Evolutionary conservation across 2,797 vertebrate genomes (phyloP).

Genomic region (Pseudomugil gertrudae): DNA sequence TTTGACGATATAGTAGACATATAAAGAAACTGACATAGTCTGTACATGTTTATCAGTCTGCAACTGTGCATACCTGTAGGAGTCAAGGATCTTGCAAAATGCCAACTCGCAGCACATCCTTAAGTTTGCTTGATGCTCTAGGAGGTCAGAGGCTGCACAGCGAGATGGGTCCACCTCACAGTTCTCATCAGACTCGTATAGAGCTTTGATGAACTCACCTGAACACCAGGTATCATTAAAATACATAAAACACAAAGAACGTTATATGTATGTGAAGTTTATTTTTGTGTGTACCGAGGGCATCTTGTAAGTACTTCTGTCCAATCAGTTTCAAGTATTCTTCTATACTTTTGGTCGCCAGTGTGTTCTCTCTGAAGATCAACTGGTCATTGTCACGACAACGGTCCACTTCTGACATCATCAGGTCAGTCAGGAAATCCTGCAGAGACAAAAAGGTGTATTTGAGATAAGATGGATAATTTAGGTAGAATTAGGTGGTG

Average conservation of each 20-base stretch:
- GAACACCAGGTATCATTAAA: background rate
- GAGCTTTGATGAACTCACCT: slow-evolving; percentile 97
- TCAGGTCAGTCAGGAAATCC: slow-evolving; percentile 96
- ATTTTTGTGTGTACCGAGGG: slow-evolving; percentile 84
- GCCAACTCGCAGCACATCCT: slow-evolving; percentile 98
- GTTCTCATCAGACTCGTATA: slow-evolving; percentile 98
- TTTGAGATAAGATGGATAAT: too few relatives aligned
- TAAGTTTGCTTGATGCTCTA: slow-evolving; percentile 93
- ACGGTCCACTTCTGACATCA: slow-evolving; percentile 97
- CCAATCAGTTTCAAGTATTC: slow-evolving; percentile 96
- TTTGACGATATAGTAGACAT: background rate
- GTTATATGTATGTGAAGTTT: background rate
- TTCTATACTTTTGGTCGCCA: slow-evolving; percentile 96
- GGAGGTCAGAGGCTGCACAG: slow-evolving; percentile 87
- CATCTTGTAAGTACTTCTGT: slow-evolving; percentile 95
- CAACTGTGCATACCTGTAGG: slow-evolving; percentile 59
- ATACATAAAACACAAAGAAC: background rate
- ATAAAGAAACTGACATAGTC: background rate
- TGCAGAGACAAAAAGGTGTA: slow-evolving; percentile 54
- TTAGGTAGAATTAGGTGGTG: too few relatives aligned
- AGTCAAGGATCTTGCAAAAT: slow-evolving; percentile 92
- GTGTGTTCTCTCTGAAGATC: slow-evolving; percentile 96
- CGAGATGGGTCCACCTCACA: slow-evolving; percentile 94
- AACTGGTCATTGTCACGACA: slow-evolving; percentile 95
- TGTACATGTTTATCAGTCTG: background rate